A percentile compares a stretch with the other conserved stretches of the same genome.
Evolutionary conservation across 2,113 vertebrate genomes (phyloP).

Genomic region (Pungitius pungitius): DNA sequence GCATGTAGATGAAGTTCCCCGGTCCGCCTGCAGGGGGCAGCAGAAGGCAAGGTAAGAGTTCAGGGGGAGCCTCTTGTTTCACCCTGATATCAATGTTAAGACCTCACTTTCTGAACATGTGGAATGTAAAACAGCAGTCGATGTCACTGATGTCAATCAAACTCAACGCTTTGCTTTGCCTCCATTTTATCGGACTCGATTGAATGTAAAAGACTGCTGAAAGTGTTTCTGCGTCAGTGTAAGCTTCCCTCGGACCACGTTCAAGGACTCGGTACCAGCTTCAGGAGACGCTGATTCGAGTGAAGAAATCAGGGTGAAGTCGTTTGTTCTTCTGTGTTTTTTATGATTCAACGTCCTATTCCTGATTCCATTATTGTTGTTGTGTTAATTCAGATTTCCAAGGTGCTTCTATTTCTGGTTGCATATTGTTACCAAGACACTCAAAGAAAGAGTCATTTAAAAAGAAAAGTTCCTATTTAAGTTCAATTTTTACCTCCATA

Average conservation of each 20-base stretch:
- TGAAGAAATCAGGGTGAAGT: conserved; percentile 65
- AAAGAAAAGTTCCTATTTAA: not conserved
- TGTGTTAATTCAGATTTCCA: not conserved
- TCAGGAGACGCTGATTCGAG: conserved; percentile 34
- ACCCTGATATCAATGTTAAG: not conserved
- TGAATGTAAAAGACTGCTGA: not conserved
- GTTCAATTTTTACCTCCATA: not conserved
- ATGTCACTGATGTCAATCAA: not conserved
- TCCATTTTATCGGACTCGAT: not conserved
- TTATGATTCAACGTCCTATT: too few species aligned
- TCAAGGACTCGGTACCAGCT: conserved; percentile 8
- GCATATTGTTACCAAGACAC: not conserved
- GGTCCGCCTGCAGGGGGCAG: conserved; percentile 82
- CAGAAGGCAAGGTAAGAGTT: conserved; percentile 23
- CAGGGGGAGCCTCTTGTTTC: not conserved
- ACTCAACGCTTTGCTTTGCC: not conserved
- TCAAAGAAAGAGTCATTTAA: not conserved
- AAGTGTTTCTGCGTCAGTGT: not conserved
- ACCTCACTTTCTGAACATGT: not conserved
- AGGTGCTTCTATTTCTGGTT: not conserved
- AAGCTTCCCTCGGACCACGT: not conserved
- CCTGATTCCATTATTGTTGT: not conserved
- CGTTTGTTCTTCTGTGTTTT: conserved; percentile 20
- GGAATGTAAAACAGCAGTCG: not conserved
- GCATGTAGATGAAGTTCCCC: conserved; percentile 93